A percentile compares a stretch with the other conserved stretches of the same genome.
Conservation (phyloP, 2,888 invertebrate species). For the Acrocyrtus sp. region DNA sequence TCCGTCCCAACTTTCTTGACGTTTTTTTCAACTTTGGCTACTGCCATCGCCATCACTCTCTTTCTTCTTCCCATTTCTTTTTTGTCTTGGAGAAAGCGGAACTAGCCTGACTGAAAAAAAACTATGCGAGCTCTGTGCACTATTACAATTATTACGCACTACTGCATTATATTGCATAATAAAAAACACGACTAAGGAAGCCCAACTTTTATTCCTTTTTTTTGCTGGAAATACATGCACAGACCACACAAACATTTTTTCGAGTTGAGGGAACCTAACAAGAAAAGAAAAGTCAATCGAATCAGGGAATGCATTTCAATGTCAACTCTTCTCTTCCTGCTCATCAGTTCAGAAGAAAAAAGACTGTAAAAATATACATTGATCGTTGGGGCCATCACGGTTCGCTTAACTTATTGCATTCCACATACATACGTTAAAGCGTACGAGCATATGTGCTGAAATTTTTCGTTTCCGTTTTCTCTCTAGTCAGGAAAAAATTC, state of each 20-base stretch:
- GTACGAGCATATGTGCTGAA: too few species aligned
- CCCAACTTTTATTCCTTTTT: neutral
- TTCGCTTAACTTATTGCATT: too few species aligned
- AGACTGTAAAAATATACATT: neutral
- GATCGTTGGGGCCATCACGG: slow-evolving; percentile 8
- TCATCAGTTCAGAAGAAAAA: neutral
- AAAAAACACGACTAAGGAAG: slow-evolving; percentile 1
- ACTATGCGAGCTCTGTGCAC: too few species aligned
- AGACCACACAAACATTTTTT: too few species aligned
- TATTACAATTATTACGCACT: slow-evolving; percentile 45
- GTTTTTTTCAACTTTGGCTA: too few species aligned
- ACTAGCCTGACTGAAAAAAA: too few species aligned
- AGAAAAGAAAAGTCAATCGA: slow-evolving; percentile 26
- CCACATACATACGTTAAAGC: too few species aligned
- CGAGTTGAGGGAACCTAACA: too few species aligned
- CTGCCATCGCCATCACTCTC: too few species aligned
- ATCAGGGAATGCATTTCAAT: slow-evolving; percentile 15
- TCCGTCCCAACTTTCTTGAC: slow-evolving; percentile 23
- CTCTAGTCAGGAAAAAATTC: neutral
- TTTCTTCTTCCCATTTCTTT: slow-evolving; percentile 11
- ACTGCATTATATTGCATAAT: slow-evolving; percentile 31
- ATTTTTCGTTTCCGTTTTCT: too few species aligned
- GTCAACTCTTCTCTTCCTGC: too few species aligned
- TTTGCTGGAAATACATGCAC: neutral
- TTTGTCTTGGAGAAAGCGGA: too few species aligned